Conservation (phyloP, 2,113 vertebrate species). For the human (Homo sapiens) region GRCh38 chr3:184901001-184901500, state of each 20-base stretch:
- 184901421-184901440: background rate
- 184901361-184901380: background rate
- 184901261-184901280: background rate
- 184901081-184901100: background rate
- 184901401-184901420: background rate
- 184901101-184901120: background rate
- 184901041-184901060: background rate
- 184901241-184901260: background rate
- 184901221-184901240: background rate
- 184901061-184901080: background rate
- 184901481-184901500: background rate
- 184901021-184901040: slow-evolving; percentile 37
- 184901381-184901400: background rate
- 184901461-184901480: background rate
- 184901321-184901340: background rate
- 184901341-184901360: background rate
- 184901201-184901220: background rate
- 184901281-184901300: background rate
- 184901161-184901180: background rate
- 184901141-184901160: background rate
- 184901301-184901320: background rate
- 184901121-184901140: background rate
- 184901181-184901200: background rate
- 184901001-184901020: background rate
- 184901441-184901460: background rate